Base-by-base conservation (phyloP, 1,140 invertebrate genomes). In the Zophobas atratus region DNA sequence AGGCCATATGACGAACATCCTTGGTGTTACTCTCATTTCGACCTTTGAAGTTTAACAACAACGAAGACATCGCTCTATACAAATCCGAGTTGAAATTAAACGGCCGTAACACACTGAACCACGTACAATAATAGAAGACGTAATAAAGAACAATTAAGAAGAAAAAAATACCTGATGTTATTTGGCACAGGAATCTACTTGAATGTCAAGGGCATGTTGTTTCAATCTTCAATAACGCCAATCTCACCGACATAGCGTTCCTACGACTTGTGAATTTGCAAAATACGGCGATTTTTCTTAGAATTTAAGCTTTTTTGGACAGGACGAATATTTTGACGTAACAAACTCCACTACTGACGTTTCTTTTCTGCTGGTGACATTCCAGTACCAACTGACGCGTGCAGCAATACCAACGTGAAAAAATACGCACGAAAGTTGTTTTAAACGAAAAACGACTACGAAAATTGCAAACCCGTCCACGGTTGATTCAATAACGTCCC, bases 131-230 rank as follows among this genome's bases (percentile, higher is more conserved):
- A 67, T 5, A 67, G 43, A 1, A 43, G 20, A 67, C 60, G 39
- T 43, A 67, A 67, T 67, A 67, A 67, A 46, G 43, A 46, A 38
- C 56, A 60, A 60, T 6, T 32, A 32, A 20, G 6, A 5, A 6
- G n/a, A 67, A 67, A 67, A 67, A 67, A n/a, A 32, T 43, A 67
- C 60, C 60, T 67, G 60, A 67, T 67, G 38, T 67, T 55, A 6
- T 67, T 67, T 67, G 60, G 60, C 60, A 67, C 60, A 43, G 38
- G 38, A 67, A 43, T 43, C 39, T 67, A 67, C 8, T 41, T 67
- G 39, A 67, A 67, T 67, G 20, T 43, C 8, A 67, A 67, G 39
- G 39, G 20, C 60, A 67, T 67, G 2, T 41, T 67, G 60, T 5
- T 43, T 67, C 20, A 20, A n/a, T 6, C 6, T 67, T 39, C 60